Base-by-base conservation (phyloP, 1,140 invertebrate species). In the Nasonia longicornis region DNA sequence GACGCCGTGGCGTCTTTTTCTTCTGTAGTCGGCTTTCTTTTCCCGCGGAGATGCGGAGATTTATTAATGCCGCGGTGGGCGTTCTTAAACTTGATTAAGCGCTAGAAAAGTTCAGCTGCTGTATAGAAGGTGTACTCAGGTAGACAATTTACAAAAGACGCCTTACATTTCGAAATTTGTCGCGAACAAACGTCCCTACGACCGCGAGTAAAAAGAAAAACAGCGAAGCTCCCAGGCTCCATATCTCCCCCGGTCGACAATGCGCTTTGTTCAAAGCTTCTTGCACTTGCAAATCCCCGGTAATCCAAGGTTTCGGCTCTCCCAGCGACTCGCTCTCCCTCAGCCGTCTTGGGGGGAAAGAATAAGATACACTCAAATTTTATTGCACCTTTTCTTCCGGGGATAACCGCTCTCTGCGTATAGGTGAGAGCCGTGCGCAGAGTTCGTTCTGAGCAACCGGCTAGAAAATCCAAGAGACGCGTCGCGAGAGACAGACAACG, bases 211-310 rank as follows among this genome's bases (percentile, higher is more conserved):
- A 16, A 16, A 8, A 16, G 52, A 58, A n/a, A 58, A 58, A 16
- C 52, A 16, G 4, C 52, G 52, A 16, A 48, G 45, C 38, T 42
- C 10, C 45, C 45, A 16, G 45, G 45, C 45, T 16, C 12, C 22
- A 73, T 72, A 52, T 67, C 48, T 74, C 66, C 45, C 31, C 52
- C 29, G 26, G 26, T 1, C 29, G 69, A 63, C 48, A 38, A 81
- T 42, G 58, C 58, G 74, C 73, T 81, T 80, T 78, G 20, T 69
- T 74, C 78, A 42, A 77, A 82, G 63, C 80, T 71, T 83, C 80
- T 83, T 83, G 84, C 82, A 79, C 80, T 85, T 81, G 83, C 77
- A 86, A 85, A 86, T 85, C 83, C 83, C 82, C 79, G 29, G 85
- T 84, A 85, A 86, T 86, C 85, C 83, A 73, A 85, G 81, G 81